Evolutionary conservation across 2,113 vertebrate species (phyloP).

Genomic region (Capreolus pygargus): DNA sequence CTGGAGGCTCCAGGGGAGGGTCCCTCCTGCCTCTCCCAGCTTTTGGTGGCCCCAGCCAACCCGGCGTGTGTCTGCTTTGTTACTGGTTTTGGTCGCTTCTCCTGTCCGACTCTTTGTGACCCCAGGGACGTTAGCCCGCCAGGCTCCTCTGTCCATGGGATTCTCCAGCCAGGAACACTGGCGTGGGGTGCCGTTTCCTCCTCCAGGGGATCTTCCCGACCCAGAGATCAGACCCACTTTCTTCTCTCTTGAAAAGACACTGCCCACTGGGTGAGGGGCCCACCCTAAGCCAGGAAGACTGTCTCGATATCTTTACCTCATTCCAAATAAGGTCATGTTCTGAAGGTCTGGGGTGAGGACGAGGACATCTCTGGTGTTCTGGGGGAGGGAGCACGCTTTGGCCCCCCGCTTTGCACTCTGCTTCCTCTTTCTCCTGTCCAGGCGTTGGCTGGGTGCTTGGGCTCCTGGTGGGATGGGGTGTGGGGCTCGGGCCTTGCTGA

Average conservation of each 20-base stretch:
- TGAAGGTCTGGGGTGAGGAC: neutral
- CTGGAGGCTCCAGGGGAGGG: fast-evolving
- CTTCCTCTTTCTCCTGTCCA: neutral
- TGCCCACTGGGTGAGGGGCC: neutral
- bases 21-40: fast-evolving
- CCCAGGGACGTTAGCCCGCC: neutral
- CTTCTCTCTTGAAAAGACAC: neutral
- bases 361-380: fast-evolving
- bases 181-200: neutral
- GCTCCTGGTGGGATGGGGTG: too few relatives aligned
- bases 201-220: neutral
- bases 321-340: neutral
- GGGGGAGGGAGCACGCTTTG: fast-evolving
- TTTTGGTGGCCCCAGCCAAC: fast-evolving
- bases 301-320: neutral
- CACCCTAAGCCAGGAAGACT: neutral
- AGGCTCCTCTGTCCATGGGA: neutral
- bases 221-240: neutral
- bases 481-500: neutral
- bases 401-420: neutral
- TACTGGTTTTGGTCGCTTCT: neutral
- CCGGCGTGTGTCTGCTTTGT: neutral
- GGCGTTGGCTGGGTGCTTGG: fast-evolving
- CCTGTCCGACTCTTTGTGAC: neutral
- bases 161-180: neutral